Percentiles rank a stretch among this genome's conserved stretches.
Conservation (phyloP, 2,113 vertebrate species). For the Setophaga petechia region DNA sequence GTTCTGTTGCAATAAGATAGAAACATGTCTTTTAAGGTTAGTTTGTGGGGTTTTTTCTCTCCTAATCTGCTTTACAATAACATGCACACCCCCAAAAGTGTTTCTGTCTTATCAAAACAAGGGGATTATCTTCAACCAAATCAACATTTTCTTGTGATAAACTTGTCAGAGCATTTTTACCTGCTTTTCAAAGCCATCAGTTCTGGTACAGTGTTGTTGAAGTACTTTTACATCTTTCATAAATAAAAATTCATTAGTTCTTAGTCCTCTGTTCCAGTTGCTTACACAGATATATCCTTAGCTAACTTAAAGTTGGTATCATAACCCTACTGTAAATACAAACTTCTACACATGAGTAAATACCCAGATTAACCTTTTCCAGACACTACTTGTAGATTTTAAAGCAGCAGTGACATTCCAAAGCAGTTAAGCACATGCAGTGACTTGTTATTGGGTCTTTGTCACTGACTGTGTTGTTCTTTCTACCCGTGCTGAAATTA, state of each 20-base stretch:
- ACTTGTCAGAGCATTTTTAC: background rate
- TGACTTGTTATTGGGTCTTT: slow-evolving; percentile 36
- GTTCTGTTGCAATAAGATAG: background rate
- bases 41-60: background rate
- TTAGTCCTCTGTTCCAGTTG: slow-evolving; percentile 62
- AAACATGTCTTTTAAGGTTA: background rate
- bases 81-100: background rate
- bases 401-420: slow-evolving; percentile 66
- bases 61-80: background rate
- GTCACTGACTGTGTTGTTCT: background rate
- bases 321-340: slow-evolving; percentile 76
- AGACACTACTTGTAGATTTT: slow-evolving; percentile 70
- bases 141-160: background rate
- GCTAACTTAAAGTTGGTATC: slow-evolving; percentile 74
- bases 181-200: background rate
- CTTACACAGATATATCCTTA: slow-evolving; percentile 69
- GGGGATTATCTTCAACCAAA: background rate
- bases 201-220: background rate
- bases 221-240: slow-evolving; percentile 33
- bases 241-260: slow-evolving; percentile 75
- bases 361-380: slow-evolving; percentile 77
- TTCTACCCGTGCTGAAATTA: background rate
- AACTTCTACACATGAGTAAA: slow-evolving; percentile 72
- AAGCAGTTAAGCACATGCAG: slow-evolving; percentile 45
- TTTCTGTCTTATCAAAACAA: background rate